Evolutionary conservation across 1,140 invertebrate species (phyloP).

Genomic region (Eumeta japonica): DNA sequence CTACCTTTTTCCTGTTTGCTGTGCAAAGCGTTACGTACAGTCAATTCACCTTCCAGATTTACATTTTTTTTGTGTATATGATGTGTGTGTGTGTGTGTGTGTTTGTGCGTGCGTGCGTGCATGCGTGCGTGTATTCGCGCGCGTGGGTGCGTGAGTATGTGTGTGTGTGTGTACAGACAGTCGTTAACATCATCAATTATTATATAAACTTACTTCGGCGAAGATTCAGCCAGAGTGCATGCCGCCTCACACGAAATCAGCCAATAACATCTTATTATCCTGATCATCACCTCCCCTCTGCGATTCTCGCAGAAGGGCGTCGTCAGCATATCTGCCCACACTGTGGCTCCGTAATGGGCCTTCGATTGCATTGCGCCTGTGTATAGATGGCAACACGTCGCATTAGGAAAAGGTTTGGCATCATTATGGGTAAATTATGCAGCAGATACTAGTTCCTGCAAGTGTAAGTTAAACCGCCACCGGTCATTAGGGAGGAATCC

Average conservation of each 20-base stretch:
- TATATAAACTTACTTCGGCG: no score
- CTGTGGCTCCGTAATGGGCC: slow-evolving; percentile 13
- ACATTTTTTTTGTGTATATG: no score
- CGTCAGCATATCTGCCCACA: slow-evolving; percentile 9
- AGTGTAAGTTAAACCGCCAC: slow-evolving; percentile 11
- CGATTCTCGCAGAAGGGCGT: slow-evolving; percentile 6
- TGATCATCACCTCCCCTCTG: slow-evolving; percentile 12
- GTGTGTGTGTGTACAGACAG: no score
- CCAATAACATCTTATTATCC: slow-evolving; percentile 10
- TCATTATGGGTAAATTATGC: not conserved
- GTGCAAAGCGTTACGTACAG: no score
- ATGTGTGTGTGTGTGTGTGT: no score
- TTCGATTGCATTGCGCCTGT: slow-evolving; percentile 7
- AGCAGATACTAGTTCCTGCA: slow-evolving; percentile 6
- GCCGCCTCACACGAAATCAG: slow-evolving; percentile 12
- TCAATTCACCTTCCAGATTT: no score
- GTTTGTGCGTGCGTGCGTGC: no score
- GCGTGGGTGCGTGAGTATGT: no score
- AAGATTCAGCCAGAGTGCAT: slow-evolving; percentile 6
- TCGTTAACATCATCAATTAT: no score
- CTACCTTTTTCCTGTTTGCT: no score
- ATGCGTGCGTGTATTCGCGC: no score
- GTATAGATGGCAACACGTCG: slow-evolving; percentile 7
- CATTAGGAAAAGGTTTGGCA: slow-evolving; percentile 3
- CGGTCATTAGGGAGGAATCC: slow-evolving; percentile 10